phyloP scores from a whole-genome alignment of 2,797 vertebrate species.

The Chrysocyon brachyurus region DNA sequence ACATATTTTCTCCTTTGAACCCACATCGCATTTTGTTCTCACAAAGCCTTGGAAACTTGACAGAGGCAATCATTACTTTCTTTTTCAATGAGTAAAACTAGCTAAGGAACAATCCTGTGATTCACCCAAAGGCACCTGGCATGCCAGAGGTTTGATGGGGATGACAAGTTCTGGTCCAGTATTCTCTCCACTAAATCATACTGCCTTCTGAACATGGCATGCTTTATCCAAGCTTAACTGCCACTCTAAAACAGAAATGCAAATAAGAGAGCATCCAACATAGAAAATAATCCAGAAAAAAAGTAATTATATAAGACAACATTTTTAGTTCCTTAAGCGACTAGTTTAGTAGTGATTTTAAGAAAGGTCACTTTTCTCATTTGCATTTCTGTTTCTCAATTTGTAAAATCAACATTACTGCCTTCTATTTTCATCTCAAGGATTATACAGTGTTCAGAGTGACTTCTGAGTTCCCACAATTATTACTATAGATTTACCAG shows the following conservation, averaged over 20 bases:
- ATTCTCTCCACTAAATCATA: background rate
- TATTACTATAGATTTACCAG: conserved; percentile 13
- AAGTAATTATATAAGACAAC: conserved; percentile 20
- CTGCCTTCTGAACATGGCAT: background rate
- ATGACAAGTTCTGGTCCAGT: background rate
- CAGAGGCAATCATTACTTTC: background rate
- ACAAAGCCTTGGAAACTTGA: background rate
- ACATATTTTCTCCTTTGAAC: background rate
- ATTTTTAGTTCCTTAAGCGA: conserved; percentile 62
- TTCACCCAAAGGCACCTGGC: background rate
- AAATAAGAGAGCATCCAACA: background rate
- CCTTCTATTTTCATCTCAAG: conserved; percentile 43
- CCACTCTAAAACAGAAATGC: background rate
- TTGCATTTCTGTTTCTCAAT: conserved; percentile 48
- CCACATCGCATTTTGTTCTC: conserved; percentile 33
- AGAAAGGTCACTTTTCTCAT: conserved; percentile 61
- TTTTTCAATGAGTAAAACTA: background rate
- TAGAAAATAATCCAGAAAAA: conserved; percentile 30
- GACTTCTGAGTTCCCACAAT: background rate
- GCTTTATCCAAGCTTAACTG: background rate
- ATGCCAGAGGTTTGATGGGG: background rate
- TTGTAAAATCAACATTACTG: conserved; percentile 41
- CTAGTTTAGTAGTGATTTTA: conserved; percentile 50
- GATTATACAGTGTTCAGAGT: conserved; percentile 32
- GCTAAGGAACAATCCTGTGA: background rate